Evolutionary conservation across 2,888 invertebrate species (phyloP), one percentile per base, ranked within the genome.

Genomic region (Caradrina clavipalpis): DNA sequence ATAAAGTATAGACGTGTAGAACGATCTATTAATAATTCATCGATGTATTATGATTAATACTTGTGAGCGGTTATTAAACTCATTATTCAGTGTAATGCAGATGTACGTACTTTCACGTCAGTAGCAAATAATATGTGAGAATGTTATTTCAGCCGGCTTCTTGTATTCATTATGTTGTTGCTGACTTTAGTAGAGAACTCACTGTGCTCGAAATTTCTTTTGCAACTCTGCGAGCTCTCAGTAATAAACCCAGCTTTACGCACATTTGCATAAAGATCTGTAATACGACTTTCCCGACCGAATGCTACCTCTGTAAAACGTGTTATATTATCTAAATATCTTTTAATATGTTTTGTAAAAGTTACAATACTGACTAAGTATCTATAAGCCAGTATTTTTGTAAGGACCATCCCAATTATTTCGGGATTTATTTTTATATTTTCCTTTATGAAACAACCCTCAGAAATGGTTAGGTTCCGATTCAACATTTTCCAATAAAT

Each of bases 11-110:
- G 72, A 73, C 74, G 39, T 63, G 65, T 56, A 66, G 62, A 72
- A 63, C 69, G 50, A 22, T 76, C 71, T 72, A 88, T 88, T 78
- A 84, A 88, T 87, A 83, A 87, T 87, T 86, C 86, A 88, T 85
- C 66, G 69, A 15, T 26, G 65, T 64, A 79, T 67, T 80, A 68
- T 77, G 64, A 70, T 78, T 53, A 74, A 54, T 67, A 78, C 53
- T 69, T 59, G 62, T 45, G 69, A 39, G 65, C 51, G 64, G 76
- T 76, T 79, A 80, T 75, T 83, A 82, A 69, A 76, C 73, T 83
- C 69, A 75, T 77, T 77, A 77, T 70, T 64, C 69, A 55, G 13
- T 49, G 60, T 51, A 56, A 56, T 39, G 35, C 57, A 60, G n/a
- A n/a, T 66, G 53, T 71, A 73, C 77, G 56, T 71, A 73, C 80